phyloP scores from a whole-genome alignment of 2,113 vertebrate genomes.

The Misgurnus anguillicaudatus region DNA sequence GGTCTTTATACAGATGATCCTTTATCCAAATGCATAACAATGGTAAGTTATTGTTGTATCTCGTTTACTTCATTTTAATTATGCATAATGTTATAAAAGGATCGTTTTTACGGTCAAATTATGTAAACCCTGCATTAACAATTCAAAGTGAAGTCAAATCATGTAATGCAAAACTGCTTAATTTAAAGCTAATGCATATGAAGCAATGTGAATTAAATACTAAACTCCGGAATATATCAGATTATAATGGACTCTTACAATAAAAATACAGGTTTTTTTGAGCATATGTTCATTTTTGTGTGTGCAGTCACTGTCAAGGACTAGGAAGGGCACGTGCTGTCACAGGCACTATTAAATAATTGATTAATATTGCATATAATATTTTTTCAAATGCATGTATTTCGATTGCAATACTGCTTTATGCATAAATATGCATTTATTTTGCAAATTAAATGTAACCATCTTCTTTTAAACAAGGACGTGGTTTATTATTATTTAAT shows the following conservation, averaged over 20 bases:
- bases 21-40: conserved; percentile 17
- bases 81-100: not conserved
- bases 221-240: not conserved
- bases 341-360: conserved; percentile 3
- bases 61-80: not conserved
- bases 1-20: not conserved
- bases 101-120: not conserved
- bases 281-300: not conserved
- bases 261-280: not conserved
- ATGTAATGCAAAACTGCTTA: not conserved
- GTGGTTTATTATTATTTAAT: not conserved
- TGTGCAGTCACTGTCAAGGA: conserved; percentile 22
- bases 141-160: not conserved
- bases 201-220: not conserved
- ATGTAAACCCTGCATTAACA: not conserved
- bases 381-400: not conserved
- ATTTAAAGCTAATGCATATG: not conserved
- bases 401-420: not conserved
- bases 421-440: not conserved
- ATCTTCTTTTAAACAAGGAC: not conserved
- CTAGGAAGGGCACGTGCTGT: conserved; percentile 16
- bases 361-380: not conserved
- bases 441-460: not conserved
- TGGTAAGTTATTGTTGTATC: conserved; percentile 21
- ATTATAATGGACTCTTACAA: too few relatives aligned